Base-by-base conservation (phyloP, 2,888 invertebrate species). In the Eupithecia dodoneata region DNA sequence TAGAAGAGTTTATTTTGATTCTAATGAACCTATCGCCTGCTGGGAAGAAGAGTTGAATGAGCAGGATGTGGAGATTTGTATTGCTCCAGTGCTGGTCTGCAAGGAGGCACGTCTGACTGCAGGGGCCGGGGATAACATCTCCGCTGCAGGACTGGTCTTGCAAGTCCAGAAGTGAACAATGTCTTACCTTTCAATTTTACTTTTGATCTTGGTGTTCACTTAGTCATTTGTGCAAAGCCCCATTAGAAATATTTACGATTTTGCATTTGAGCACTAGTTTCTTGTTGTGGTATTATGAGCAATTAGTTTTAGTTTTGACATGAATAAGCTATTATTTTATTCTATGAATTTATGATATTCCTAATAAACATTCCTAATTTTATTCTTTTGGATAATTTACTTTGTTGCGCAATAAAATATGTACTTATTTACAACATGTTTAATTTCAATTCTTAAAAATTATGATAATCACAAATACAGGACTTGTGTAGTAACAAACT, bases 61-160 rank as follows among this genome's bases (percentile, higher is more conserved):
- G 4, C 92, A 91, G 44, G 84, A 89, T 73, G 95, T 96, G 30
- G 96, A 97, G 84, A 96, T 98, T 74, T 98, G 98, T 90, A 96
- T 98, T 6, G 97, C 98, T 0, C 98, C 98, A 0, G 98, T 98
- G 7, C 92, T 98, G 45, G 97, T 98, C 4, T 98, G 98, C 86
- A 98, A 97, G 0, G 96, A 97, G 83, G 97, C 97, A 0, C 96
- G 96, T 78, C 96, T 98, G 85, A 98, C 98, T 0, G 98, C 97
- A 0, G 98, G 98, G 0, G 98, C 98, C 12, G 98, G 98, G 0
- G 98, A 98, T 88, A 98, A 98, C 87, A 97, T 98, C 81, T 98
- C 98, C 0, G 97, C 98, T n/a, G 97, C 98, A 2, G 98, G 98
- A n/a, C 92, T 98, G 18, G 97, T 96, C n/a, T 92, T 96, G 74